Conservation (phyloP, 2,888 invertebrate genomes). For the Epirrita christyi region DNA sequence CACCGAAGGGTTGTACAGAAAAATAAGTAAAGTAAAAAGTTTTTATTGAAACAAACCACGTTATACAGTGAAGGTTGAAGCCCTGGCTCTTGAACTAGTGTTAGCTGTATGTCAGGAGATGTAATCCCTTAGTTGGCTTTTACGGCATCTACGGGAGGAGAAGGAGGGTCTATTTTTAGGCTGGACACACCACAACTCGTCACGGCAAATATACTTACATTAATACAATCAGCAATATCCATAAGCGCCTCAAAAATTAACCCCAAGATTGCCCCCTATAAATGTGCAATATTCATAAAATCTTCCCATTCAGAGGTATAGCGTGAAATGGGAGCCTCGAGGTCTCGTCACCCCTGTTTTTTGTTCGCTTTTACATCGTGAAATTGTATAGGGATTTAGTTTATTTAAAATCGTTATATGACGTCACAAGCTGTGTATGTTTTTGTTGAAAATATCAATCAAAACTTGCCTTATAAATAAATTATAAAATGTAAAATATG, state of each 20-base stretch:
- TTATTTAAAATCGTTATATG: constrained; percentile 25
- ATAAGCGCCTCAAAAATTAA: constrained; percentile 61
- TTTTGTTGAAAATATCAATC: constrained; percentile 1
- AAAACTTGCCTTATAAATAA: no score
- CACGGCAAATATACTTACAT: constrained; percentile 25
- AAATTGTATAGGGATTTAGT: constrained; percentile 33
- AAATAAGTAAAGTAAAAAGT: no score
- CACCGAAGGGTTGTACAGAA: no score
- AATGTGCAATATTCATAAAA: constrained; percentile 61
- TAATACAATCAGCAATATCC: constrained; percentile 41
- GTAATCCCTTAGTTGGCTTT: no score
- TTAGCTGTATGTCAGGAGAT: no score
- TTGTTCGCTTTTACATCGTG: constrained; percentile 24
- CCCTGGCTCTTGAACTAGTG: no score
- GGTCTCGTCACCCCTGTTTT: constrained; percentile 63
- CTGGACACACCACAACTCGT: no score
- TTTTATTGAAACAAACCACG: no score
- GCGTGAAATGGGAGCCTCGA: constrained; percentile 62
- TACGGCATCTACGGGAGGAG: no score
- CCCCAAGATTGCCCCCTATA: constrained; percentile 56
- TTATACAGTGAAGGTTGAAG: no score
- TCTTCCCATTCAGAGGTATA: constrained; percentile 57
- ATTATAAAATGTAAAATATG: no score
- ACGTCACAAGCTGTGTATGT: constrained; percentile 17
- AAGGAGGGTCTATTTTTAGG: no score